Evolutionary conservation across 2,113 vertebrate species (phyloP).

Genomic region (Barbus barbus): DNA sequence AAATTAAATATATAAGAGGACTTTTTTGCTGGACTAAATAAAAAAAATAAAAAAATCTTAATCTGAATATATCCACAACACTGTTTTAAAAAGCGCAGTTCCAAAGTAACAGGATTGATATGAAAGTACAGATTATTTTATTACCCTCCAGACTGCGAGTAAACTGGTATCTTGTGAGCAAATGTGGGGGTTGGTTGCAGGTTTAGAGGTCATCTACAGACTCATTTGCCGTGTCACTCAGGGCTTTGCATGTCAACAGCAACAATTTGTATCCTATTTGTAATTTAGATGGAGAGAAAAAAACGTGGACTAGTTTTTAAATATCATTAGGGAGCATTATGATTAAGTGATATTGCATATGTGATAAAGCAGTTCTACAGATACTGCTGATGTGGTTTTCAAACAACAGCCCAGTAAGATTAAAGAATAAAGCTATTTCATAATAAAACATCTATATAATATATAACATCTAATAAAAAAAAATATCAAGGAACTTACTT

Average conservation of each 20-base stretch:
- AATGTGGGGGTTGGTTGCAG: conserved; percentile 1
- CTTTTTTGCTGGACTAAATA: too few relatives aligned
- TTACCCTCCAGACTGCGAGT: neutral
- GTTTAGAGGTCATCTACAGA: conserved; percentile 2
- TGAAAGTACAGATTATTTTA: neutral
- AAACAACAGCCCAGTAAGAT: neutral
- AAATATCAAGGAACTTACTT: neutral
- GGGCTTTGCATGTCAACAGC: neutral
- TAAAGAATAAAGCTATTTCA: neutral
- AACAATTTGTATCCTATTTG: neutral
- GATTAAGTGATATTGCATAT: neutral
- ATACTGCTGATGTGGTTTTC: neutral
- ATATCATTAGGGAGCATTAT: neutral
- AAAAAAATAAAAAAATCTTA: too few relatives aligned
- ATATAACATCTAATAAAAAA: neutral
- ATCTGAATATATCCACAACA: too few relatives aligned
- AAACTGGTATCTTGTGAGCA: neutral
- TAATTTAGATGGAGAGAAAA: neutral
- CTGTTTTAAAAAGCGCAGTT: too few relatives aligned
- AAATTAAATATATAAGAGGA: too few relatives aligned
- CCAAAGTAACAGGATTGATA: too few relatives aligned
- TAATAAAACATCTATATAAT: too few relatives aligned
- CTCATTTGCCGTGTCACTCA: neutral
- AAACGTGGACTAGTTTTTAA: neutral
- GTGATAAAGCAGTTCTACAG: neutral